phyloP scores from a whole-genome alignment of 2,888 invertebrate species.

The Shargacucullia verbasci region DNA sequence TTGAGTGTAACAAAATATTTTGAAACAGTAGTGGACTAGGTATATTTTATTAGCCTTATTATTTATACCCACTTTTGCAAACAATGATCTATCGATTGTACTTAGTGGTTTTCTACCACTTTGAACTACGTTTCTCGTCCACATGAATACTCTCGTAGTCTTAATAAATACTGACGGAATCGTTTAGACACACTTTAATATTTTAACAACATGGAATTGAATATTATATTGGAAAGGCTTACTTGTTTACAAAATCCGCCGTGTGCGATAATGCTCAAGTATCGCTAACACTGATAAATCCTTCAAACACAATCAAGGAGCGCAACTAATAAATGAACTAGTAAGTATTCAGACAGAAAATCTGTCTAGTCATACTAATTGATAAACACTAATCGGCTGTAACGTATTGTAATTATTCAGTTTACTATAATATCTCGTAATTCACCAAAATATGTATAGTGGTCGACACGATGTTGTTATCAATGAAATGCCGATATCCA shows the following conservation, averaged over 20 bases:
- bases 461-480: constrained; percentile 55
- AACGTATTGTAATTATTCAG: constrained; percentile 5
- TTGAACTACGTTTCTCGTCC: no score
- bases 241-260: constrained; percentile 51
- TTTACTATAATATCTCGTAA: not conserved
- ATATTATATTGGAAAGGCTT: constrained; percentile 29
- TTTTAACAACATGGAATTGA: not conserved
- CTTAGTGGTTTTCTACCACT: no score
- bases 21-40: no score
- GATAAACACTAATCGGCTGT: constrained; percentile 12
- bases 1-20: no score
- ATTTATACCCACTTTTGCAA: no score
- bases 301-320: constrained; percentile 21
- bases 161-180: no score
- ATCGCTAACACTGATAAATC: constrained; percentile 39
- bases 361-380: constrained; percentile 24
- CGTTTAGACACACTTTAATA: not conserved
- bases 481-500: constrained; percentile 68
- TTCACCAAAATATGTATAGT: not conserved
- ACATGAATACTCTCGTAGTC: no score
- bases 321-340: constrained; percentile 3
- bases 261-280: constrained; percentile 45
- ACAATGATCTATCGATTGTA: no score
- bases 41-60: no score
- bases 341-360: constrained; percentile 8